phyloP scores from a whole-genome alignment of 53 echinoderm and acorn worm species.

The Arbacia lixula region DNA sequence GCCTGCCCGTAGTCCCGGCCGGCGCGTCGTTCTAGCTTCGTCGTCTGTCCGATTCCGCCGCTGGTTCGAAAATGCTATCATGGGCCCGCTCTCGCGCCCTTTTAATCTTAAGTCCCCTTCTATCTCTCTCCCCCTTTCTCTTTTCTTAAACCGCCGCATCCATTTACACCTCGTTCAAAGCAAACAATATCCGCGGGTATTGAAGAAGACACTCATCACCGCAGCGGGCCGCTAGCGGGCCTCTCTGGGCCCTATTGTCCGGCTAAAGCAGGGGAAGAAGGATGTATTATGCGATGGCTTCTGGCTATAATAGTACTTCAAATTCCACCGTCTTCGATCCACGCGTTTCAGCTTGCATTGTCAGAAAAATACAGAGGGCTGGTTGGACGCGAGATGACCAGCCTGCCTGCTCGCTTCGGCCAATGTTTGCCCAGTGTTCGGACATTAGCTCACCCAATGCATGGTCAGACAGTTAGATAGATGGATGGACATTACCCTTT shows the following conservation, averaged over 20 bases:
- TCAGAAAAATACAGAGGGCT: neutral
- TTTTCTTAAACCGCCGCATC: slow-evolving; percentile 17
- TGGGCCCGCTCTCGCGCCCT: neutral
- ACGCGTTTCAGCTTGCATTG: neutral
- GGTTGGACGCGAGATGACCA: slow-evolving; percentile 7
- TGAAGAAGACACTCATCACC: slow-evolving; percentile 13
- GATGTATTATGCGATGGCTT: no score
- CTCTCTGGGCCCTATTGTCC: neutral
- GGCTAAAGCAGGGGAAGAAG: neutral
- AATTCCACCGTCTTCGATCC: neutral
- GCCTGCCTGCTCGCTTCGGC: slow-evolving; percentile 16
- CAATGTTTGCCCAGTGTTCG: slow-evolving; percentile 36
- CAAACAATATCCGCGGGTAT: slow-evolving; percentile 26
- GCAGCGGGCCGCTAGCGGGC: slow-evolving; percentile 2
- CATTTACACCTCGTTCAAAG: slow-evolving; percentile 19
- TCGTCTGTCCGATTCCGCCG: no score
- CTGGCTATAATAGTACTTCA: no score
- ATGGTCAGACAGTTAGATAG: neutral
- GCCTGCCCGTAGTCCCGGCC: no score
- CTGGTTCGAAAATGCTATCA: slow-evolving; percentile 10
- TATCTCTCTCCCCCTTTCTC: no score
- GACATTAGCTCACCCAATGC: no score
- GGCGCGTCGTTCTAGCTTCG: no score
- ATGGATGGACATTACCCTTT: no score
- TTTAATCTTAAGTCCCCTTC: neutral